These are phyloP conservation scores for Burhinus oedicnemus DNA, from an alignment of 2,113 vertebrate species.

Conservation along the genomic window DNA sequence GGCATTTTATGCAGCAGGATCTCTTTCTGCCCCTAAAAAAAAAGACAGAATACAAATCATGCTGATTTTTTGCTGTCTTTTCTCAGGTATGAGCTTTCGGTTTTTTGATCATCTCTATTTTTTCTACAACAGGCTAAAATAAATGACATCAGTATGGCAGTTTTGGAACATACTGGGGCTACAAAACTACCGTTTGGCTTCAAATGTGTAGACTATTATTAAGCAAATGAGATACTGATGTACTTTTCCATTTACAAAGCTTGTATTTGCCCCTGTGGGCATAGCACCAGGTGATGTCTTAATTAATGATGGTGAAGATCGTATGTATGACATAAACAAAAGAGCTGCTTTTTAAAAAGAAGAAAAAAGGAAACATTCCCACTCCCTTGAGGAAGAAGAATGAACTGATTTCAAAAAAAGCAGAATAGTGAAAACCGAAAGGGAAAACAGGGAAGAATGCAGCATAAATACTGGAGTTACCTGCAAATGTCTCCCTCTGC, in stretches of 20 bases:
- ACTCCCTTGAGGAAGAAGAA: neutral
- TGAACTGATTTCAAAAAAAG: neutral
- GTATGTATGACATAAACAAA: neutral
- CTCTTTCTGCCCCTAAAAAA: neutral
- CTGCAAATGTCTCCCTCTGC: neutral
- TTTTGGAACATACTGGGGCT: neutral
- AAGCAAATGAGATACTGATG: conserved; percentile 31
- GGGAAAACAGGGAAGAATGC: neutral
- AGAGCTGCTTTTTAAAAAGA: neutral
- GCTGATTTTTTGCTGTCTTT: neutral
- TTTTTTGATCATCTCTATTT: neutral
- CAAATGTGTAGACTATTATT: neutral
- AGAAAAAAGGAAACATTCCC: neutral
- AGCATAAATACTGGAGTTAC: neutral
- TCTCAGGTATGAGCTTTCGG: neutral
- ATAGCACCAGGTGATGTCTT: conserved; percentile 35
- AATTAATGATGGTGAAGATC: conserved; percentile 8
- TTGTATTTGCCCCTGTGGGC: conserved; percentile 7
- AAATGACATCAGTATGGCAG: neutral
- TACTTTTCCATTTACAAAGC: conserved; percentile 43
- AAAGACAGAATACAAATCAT: neutral
- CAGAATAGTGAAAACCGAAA: neutral
- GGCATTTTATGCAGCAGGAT: neutral
- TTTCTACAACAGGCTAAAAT: neutral
- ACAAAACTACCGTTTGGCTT: neutral